Base-by-base conservation (phyloP, 1,140 invertebrate genomes). In the Proctacanthus coquilletti region DNA sequence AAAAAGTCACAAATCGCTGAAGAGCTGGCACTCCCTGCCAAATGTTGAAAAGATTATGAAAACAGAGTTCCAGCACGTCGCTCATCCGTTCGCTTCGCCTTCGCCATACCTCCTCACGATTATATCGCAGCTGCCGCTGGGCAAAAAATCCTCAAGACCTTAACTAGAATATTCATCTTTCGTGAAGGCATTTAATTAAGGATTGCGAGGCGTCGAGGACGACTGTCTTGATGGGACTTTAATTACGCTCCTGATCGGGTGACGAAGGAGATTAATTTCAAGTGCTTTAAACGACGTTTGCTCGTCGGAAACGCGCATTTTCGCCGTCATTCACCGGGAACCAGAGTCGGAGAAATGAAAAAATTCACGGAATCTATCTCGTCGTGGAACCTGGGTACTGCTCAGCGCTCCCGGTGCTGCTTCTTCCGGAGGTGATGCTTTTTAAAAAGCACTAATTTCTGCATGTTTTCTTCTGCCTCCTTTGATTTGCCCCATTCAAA, bases 211-310 rank as follows among this genome's bases (percentile, higher is more conserved):
- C 23, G 23, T 27, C 13, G 13, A 13, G 13, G 13, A 27, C 13
- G 23, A 13, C 23, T 27, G 23, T 27, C 23, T 27, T 27, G 23
- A 27, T 27, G 23, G 23, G 8, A 27, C 23, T 27, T 27, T 27
- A 27, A 27, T 27, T 27, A 27, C 23, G 23, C 23, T 27, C 23
- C 13, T 27, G 23, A 27, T 27, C 23, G 13, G 23, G 13, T 27
- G 23, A 27, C 23, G 23, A 27, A 27, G 23, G 23, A 27, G 23
- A 27, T 27, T 27, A 27, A 27, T 27, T 27, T 27, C 23, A 27
- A 27, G 8, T 27, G 8, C 8, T 27, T 27, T 13, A 27, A 27
- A 27, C 13, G 23, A 27, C 23, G 23, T 8, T 9, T 27, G 8
- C 23, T 27, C 23, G 23, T 27, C 8, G 8, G 8, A 9, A 9